Evolutionary conservation across 1,140 invertebrate species (phyloP), one percentile per base, ranked within the genome.

Genomic region (Condylostylus longicornis): DNA sequence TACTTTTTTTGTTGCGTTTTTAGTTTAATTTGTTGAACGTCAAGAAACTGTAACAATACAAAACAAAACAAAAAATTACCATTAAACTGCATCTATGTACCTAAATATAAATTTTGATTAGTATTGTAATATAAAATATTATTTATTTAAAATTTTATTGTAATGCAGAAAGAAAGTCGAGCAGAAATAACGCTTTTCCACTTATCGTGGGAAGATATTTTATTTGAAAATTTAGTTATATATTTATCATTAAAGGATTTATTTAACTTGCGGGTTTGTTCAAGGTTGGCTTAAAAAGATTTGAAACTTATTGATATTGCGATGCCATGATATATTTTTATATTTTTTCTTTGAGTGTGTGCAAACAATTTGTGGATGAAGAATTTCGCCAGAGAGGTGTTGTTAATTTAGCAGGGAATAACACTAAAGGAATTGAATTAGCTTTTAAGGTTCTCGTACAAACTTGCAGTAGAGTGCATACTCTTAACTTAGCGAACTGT

Each of bases 181-280:
- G n/a, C n/a, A n/a, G 13, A 15, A 30, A 6, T 49, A 12, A 44
- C 41, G 2, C 40, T 71, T 14, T 68, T 70, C 40, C 68, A 71
- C 46, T 51, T 72, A 18, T 66, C 61, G 37, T 72, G 70, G 70
- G 66, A 70, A 40, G 69, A 72, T 48, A 65, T 72, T 41, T 51
- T 71, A 20, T 62, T 71, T 14, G 56, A 66, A 0, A 58, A 65
- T 37, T 43, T 72, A 29, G 42, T 68, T n/a, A 53, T 54, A 0
- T 54, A 62, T 36, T 46, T 72, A 14, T 50, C 63, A 5, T 53
- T 71, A 3, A 58, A 61, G 17, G 70, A 72, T 33, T 65, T 67
- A 41, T 71, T 71, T 33, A 66, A 62, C 48, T 58, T 72, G 46
- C 62, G 70, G 18, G 64, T 66, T 43, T 69, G 65, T 32, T 71